Percentiles rank a stretch among this genome's conserved stretches.
phyloP scores from a whole-genome alignment of 2,113 vertebrate species.

The Passer montanus region DNA sequence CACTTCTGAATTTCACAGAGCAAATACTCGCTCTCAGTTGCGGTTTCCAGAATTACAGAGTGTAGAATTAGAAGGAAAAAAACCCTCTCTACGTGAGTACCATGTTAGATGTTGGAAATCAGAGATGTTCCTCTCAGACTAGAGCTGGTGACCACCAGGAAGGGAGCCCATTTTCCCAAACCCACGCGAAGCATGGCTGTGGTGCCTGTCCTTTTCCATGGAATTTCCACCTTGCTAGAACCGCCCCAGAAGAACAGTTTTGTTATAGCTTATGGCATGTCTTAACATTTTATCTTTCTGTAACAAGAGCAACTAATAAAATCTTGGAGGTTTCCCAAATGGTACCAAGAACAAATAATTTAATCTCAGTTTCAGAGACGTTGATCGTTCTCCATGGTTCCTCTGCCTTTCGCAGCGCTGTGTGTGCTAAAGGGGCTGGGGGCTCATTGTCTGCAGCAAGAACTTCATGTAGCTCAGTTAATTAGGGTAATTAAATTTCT shows the following conservation, averaged over 20 bases:
- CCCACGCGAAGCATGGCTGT: not conserved
- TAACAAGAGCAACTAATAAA: constrained; percentile 38
- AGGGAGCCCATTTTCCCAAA: not conserved
- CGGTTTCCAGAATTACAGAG: not conserved
- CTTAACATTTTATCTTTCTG: constrained; percentile 63
- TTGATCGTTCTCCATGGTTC: not conserved
- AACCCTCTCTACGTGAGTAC: fast-evolving
- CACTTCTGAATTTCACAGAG: constrained; percentile 1
- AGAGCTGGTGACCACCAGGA: constrained; percentile 5
- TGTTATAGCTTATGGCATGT: constrained; percentile 43
- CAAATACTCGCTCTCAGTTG: not conserved
- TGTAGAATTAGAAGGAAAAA: not conserved
- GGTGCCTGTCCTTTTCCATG: not conserved
- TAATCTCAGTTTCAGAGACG: not conserved
- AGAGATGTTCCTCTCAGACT: not conserved
- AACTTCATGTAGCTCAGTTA: not conserved
- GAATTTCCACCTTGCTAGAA: not conserved
- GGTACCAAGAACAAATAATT: constrained; percentile 30
- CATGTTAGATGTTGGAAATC: not conserved
- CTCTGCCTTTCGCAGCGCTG: fast-evolving
- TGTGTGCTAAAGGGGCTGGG: not conserved
- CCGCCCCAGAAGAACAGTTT: constrained; percentile 14
- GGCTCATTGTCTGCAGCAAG: not conserved
- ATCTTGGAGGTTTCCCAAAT: constrained; percentile 43
- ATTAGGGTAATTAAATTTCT: not conserved